Conservation (phyloP, 2,888 invertebrate genomes). For the Tenthredo livida region DNA sequence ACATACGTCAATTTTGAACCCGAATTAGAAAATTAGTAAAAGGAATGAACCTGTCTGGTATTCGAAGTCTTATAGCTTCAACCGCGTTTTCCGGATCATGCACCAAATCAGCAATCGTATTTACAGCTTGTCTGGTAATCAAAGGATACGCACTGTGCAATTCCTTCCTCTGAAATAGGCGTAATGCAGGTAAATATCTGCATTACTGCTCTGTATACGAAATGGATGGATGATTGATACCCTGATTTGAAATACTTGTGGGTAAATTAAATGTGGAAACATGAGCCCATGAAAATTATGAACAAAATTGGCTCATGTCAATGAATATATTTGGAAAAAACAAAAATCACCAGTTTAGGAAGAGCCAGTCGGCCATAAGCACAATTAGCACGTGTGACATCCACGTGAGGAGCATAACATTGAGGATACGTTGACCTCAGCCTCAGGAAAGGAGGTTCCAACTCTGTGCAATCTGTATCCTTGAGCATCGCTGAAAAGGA, state of each 20-base stretch:
- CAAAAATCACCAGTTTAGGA: slow-evolving; percentile 61
- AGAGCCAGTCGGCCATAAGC: slow-evolving; percentile 78
- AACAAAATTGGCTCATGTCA: background rate
- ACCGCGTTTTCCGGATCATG: slow-evolving; percentile 78
- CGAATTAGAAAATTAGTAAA: background rate
- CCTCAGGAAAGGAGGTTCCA: slow-evolving; percentile 72
- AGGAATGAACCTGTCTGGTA: slow-evolving; percentile 74
- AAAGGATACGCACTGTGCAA: slow-evolving; percentile 72
- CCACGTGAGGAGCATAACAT: slow-evolving; percentile 76
- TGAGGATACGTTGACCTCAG: slow-evolving; percentile 76
- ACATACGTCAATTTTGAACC: background rate
- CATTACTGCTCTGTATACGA: background rate
- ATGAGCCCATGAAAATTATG: background rate
- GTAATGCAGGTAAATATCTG: background rate
- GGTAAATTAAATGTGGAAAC: background rate
- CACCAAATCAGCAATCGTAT: slow-evolving; percentile 77
- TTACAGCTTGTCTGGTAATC: slow-evolving; percentile 75
- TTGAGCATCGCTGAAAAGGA: slow-evolving; percentile 66
- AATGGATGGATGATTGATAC: background rate
- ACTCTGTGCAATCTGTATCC: slow-evolving; percentile 68
- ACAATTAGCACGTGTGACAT: slow-evolving; percentile 75
- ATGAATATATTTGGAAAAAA: background rate
- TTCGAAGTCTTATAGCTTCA: slow-evolving; percentile 75
- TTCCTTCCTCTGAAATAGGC: slow-evolving; percentile 74
- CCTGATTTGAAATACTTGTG: background rate